Conservation (phyloP, 2,113 vertebrate species). For the Emydocephalus ijimae region DNA sequence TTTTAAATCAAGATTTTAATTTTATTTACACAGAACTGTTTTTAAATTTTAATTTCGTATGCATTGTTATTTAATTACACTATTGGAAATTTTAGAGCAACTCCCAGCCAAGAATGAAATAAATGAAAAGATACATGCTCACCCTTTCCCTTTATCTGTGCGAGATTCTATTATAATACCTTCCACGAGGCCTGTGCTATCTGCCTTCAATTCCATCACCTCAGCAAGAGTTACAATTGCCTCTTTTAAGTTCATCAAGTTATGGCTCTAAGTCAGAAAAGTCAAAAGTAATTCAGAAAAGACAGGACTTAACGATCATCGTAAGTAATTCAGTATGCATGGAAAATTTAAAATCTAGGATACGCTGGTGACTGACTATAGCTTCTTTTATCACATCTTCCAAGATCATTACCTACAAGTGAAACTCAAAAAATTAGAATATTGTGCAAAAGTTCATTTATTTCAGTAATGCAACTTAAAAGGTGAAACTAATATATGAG, state of each 20-base stretch:
- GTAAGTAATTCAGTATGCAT: neutral
- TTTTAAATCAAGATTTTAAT: neutral
- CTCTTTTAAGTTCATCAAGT: constrained; percentile 85
- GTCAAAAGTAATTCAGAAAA: constrained; percentile 11
- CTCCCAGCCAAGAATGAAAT: neutral
- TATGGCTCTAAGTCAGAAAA: constrained; percentile 76
- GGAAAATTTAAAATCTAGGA: neutral
- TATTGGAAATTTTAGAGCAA: neutral
- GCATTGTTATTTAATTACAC: neutral
- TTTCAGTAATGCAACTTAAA: too few relatives aligned
- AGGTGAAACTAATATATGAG: too few relatives aligned
- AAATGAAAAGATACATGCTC: neutral
- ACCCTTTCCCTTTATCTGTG: constrained; percentile 88
- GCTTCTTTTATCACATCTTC: neutral
- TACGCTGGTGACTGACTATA: neutral
- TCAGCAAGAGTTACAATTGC: constrained; percentile 87
- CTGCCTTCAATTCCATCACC: constrained; percentile 89
- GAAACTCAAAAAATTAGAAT: too few relatives aligned
- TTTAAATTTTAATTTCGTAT: neutral
- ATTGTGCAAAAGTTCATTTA: too few relatives aligned
- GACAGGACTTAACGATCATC: neutral
- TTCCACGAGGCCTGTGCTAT: constrained; percentile 79
- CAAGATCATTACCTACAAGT: neutral
- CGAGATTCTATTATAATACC: constrained; percentile 87
- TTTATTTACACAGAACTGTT: neutral